A percentile compares a stretch with the other conserved stretches of the same genome.
phyloP scores from a whole-genome alignment of 2,113 vertebrate genomes.

The Marmota flaviventris region DNA sequence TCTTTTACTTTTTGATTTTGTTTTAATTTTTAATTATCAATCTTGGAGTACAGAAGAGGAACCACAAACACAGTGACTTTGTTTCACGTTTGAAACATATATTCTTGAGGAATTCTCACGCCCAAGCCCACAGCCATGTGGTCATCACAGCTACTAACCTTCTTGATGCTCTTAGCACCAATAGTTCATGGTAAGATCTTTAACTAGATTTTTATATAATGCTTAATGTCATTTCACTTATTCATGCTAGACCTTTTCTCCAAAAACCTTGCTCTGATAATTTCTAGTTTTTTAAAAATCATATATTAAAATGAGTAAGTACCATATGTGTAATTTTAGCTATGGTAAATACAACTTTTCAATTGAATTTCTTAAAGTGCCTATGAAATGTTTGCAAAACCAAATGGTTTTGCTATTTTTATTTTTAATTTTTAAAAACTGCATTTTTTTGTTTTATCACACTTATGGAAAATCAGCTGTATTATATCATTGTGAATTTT shows the following conservation, averaged over 20 bases:
- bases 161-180: conserved; percentile 92
- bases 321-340: not conserved
- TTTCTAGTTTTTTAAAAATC: not conserved
- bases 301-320: not conserved
- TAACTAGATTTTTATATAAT: conserved; percentile 34
- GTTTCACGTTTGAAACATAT: conserved; percentile 86
- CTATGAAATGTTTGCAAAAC: not conserved
- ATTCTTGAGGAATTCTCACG: conserved; percentile 87
- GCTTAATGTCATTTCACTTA: not conserved
- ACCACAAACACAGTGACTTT: conserved; percentile 79
- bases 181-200: conserved; percentile 91
- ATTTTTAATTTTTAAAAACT: not conserved
- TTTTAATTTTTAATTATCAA: conserved; percentile 68
- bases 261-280: conserved; percentile 13
- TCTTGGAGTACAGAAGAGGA: conserved; percentile 78
- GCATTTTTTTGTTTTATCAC: not conserved
- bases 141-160: conserved; percentile 93
- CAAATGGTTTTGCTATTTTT: not conserved
- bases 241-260: conserved; percentile 43
- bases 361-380: conserved; percentile 37
- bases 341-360: not conserved
- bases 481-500: not conserved
- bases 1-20: conserved; percentile 36
- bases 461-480: not conserved
- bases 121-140: conserved; percentile 92